These are phyloP conservation scores for Ennomos erosarius DNA, from an alignment of 2,888 invertebrate genomes.

Conservation along the genomic window DNA sequence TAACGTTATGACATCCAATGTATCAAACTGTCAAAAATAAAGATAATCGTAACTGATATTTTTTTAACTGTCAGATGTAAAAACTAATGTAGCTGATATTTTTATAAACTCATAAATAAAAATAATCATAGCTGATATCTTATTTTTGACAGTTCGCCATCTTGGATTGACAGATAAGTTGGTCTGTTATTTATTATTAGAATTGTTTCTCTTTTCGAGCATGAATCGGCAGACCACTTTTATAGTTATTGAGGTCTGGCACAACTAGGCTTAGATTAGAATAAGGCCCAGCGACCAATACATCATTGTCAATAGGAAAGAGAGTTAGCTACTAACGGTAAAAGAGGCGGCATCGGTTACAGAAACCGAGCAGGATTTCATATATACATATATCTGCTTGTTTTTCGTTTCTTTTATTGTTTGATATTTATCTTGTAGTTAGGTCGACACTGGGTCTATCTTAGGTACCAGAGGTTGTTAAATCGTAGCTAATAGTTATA, in stretches of 20 bases:
- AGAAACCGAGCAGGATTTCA: too few species aligned
- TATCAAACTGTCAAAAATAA: neutral
- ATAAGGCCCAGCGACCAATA: constrained; percentile 14
- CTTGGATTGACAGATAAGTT: neutral
- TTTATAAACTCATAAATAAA: too few species aligned
- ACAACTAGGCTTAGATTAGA: constrained; percentile 46
- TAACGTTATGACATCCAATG: neutral
- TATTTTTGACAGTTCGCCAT: constrained; percentile 1
- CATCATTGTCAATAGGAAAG: neutral
- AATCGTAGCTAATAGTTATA: constrained; percentile 46
- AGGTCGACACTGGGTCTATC: constrained; percentile 19
- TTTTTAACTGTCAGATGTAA: neutral
- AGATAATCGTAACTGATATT: too few species aligned
- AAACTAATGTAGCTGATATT: neutral
- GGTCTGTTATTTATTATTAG: neutral
- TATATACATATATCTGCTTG: too few species aligned
- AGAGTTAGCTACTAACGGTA: neutral
- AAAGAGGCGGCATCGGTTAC: too few species aligned
- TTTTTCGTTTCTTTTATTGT: too few species aligned
- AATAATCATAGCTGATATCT: neutral
- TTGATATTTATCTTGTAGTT: constrained; percentile 23
- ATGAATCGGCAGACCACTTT: too few species aligned
- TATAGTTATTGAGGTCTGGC: constrained; percentile 25
- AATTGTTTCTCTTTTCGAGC: too few species aligned
- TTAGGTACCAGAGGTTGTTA: constrained; percentile 54